Evolutionary conservation across 2,797 vertebrate species (phyloP).

Genomic region (Coreius guichenoti): DNA sequence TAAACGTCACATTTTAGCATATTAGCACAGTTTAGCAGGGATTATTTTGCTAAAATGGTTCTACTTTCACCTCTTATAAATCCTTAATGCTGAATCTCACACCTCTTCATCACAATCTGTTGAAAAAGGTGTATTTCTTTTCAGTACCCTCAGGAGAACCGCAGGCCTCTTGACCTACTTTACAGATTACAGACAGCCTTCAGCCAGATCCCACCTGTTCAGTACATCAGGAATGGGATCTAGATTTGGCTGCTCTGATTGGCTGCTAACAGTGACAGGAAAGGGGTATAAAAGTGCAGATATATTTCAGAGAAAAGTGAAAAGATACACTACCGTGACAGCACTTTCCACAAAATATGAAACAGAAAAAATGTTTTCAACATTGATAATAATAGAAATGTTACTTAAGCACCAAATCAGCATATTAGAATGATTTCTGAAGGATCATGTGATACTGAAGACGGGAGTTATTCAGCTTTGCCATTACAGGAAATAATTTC

Average conservation of each 20-base stretch:
- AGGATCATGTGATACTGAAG: not conserved
- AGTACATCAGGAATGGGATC: conserved; percentile 31
- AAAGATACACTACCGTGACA: not conserved
- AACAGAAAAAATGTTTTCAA: not conserved
- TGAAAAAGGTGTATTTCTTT: conserved; percentile 64
- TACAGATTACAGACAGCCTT: conserved; percentile 44
- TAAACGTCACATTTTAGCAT: not conserved
- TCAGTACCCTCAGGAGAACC: conserved; percentile 65
- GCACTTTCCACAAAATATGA: not conserved
- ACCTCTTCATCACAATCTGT: not conserved
- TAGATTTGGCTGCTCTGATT: not conserved
- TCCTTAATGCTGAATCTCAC: not conserved
- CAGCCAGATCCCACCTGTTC: conserved; percentile 42
- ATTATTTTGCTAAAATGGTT: conserved; percentile 15
- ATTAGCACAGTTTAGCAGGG: not conserved
- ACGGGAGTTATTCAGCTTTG: not conserved
- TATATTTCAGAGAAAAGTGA: not conserved
- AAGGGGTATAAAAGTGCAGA: not conserved
- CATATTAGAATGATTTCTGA: not conserved
- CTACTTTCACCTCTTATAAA: not conserved
- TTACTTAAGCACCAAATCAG: not conserved
- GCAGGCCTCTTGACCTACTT: conserved; percentile 77
- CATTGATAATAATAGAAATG: not conserved
- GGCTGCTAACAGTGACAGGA: not conserved
- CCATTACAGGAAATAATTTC: not conserved